Conservation (phyloP, 2,113 vertebrate species). For the Circaetus cinerascens region DNA sequence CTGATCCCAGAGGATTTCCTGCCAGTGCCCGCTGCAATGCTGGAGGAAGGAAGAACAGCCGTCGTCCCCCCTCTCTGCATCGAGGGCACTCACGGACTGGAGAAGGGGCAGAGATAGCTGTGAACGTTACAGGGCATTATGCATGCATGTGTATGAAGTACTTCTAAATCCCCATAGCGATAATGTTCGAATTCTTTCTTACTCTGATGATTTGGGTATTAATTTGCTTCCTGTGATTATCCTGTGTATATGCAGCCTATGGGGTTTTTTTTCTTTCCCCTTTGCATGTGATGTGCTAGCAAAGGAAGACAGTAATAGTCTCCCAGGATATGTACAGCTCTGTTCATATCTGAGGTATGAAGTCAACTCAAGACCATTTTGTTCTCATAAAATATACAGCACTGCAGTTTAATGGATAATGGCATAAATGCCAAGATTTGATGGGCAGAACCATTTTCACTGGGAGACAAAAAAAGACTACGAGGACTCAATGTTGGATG, state of each 20-base stretch:
- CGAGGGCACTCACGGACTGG: accelerated
- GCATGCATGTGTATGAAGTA: not conserved
- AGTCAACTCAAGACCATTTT: constrained; percentile 61
- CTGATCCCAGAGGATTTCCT: not conserved
- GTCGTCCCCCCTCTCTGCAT: not conserved
- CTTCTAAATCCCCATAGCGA: not conserved
- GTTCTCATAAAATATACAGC: constrained; percentile 63
- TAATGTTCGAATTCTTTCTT: not conserved
- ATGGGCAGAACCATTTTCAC: constrained; percentile 45
- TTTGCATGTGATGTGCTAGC: constrained; percentile 12
- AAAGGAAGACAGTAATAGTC: constrained; percentile 36
- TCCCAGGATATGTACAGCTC: constrained; percentile 9
- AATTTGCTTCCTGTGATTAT: constrained; percentile 36
- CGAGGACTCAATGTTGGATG: not conserved
- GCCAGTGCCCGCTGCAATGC: not conserved
- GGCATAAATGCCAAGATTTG: constrained; percentile 51
- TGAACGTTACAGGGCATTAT: not conserved
- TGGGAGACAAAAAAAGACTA: not conserved
- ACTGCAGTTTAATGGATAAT: constrained; percentile 45
- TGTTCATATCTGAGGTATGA: constrained; percentile 38
- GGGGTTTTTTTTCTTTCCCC: not conserved
- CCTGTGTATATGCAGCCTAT: not conserved
- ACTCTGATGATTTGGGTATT: not conserved
- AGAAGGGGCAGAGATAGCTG: not conserved
- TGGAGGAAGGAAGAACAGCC: not conserved